These are phyloP conservation scores for Ceyx erithaca DNA, from an alignment of 2,797 vertebrate genomes.

Conservation along the genomic window DNA sequence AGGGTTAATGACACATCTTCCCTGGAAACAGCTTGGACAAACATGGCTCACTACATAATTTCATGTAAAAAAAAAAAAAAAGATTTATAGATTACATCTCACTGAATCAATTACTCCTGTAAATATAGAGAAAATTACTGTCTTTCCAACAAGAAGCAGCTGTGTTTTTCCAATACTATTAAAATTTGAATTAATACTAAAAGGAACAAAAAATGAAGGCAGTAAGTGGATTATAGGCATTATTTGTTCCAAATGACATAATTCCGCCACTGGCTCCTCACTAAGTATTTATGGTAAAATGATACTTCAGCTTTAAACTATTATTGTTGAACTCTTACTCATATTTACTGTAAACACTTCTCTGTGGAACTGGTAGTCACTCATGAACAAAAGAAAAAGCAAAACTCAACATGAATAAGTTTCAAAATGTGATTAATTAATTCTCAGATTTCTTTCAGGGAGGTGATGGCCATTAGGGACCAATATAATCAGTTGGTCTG, in stretches of 20 bases:
- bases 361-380: neutral
- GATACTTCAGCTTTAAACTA: conserved; percentile 36
- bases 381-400: neutral
- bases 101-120: conserved; percentile 42
- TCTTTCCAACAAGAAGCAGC: conserved; percentile 49
- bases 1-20: conserved; percentile 19
- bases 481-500: neutral
- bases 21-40: conserved; percentile 36
- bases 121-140: conserved; percentile 27
- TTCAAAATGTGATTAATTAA: conserved; percentile 17
- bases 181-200: conserved; percentile 55
- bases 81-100: conserved; percentile 38
- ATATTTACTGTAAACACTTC: conserved; percentile 16
- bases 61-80: conserved; percentile 30
- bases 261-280: conserved; percentile 27
- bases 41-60: conserved; percentile 25
- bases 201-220: conserved; percentile 41
- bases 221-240: conserved; percentile 36
- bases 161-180: conserved; percentile 59
- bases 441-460: neutral
- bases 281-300: conserved; percentile 46
- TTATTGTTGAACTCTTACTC: conserved; percentile 4
- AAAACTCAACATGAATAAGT: neutral
- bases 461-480: neutral
- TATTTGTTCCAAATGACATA: conserved; percentile 44